These are phyloP conservation scores for Halcyon senegalensis DNA, from an alignment of 2,113 vertebrate species.

Conservation along the genomic window DNA sequence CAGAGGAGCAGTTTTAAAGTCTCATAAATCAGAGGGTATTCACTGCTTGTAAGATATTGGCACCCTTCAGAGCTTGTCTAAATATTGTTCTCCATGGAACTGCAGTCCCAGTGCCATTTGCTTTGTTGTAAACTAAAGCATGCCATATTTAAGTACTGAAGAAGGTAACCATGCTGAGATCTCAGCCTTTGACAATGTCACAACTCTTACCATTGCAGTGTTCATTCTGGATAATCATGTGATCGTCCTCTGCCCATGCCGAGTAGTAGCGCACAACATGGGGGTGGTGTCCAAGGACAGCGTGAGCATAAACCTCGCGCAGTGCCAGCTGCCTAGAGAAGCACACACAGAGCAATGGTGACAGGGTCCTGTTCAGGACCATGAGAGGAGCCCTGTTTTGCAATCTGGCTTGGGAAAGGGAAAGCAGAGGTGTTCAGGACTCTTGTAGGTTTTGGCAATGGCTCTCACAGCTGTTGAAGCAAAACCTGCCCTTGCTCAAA, in stretches of 20 bases:
- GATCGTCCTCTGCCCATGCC: conserved; percentile 91
- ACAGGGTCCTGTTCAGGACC: not conserved
- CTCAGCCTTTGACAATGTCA: not conserved
- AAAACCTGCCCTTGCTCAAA: not conserved
- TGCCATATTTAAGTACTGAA: not conserved
- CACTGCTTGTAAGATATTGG: not conserved
- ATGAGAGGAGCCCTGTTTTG: not conserved
- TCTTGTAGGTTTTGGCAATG: not conserved
- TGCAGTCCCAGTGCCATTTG: not conserved
- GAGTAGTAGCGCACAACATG: conserved; percentile 98
- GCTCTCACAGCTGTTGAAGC: not conserved
- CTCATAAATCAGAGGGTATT: not conserved
- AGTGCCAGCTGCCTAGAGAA: conserved; percentile 84
- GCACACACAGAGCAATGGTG: not conserved
- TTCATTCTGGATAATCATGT: conserved; percentile 97
- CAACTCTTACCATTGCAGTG: conserved; percentile 89
- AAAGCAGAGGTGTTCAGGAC: not conserved
- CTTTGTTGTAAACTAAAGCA: not conserved
- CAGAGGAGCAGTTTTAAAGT: not conserved
- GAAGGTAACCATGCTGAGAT: not conserved
- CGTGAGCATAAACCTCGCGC: conserved; percentile 94
- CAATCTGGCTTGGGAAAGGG: not conserved
- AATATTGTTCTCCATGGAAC: not conserved
- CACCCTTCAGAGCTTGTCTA: not conserved
- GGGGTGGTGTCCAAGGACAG: conserved; percentile 93